A percentile compares a stretch with the other conserved stretches of the same genome.
Conservation (phyloP, 2,113 vertebrate species). For the Panurus biarmicus region DNA sequence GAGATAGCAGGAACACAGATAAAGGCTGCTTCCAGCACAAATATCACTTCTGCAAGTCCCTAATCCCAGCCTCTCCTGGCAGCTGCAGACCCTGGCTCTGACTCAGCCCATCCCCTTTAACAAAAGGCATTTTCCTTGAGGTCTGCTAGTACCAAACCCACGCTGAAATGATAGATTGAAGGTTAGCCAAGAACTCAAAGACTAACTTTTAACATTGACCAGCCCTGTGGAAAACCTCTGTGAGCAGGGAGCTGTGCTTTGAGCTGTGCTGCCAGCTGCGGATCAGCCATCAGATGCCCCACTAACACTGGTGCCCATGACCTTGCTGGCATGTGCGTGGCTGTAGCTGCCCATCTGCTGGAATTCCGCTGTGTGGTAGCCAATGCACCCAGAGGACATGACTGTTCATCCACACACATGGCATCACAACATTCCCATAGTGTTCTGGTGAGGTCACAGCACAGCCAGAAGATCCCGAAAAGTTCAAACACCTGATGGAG, state of each 20-base stretch:
- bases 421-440: slow-evolving; percentile 13
- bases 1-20: background rate
- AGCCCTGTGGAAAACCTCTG: background rate
- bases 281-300: background rate
- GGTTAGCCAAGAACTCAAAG: background rate
- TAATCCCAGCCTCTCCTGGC: background rate
- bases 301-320: background rate
- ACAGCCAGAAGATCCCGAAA: background rate
- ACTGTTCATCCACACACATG: background rate
- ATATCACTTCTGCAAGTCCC: background rate
- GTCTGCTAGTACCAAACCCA: background rate
- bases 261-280: background rate
- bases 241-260: background rate
- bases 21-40: background rate
- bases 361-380: slow-evolving; percentile 3
- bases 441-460: slow-evolving; percentile 25
- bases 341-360: slow-evolving; percentile 18
- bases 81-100: background rate
- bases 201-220: background rate
- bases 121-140: background rate
- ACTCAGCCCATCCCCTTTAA: background rate
- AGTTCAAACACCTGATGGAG: background rate
- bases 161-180: background rate
- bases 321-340: background rate
- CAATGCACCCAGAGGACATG: background rate